These are phyloP conservation scores for Cantharis rustica DNA, from an alignment of 2,888 invertebrate species.

Conservation along the genomic window DNA sequence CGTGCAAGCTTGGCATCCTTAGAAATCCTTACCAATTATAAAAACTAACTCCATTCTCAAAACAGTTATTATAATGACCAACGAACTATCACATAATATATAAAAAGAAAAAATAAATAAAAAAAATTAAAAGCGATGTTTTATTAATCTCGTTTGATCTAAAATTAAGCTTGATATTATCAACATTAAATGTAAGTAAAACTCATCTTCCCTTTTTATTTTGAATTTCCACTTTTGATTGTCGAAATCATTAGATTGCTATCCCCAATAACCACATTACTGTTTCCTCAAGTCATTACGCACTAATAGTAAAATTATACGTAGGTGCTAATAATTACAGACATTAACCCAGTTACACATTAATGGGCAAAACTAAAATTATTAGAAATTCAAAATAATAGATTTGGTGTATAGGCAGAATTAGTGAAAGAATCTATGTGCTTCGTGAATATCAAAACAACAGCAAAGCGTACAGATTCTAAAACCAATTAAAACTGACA, in stretches of 20 bases:
- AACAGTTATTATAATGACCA: too few relatives aligned
- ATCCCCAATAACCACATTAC: not conserved
- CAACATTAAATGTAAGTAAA: not conserved
- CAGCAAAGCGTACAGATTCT: constrained; percentile 62
- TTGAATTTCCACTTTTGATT: not conserved
- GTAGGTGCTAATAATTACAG: not conserved
- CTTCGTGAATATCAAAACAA: constrained; percentile 57
- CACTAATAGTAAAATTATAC: not conserved
- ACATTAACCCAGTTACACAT: not conserved
- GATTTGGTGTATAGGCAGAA: constrained; percentile 7
- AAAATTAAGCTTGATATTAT: not conserved
- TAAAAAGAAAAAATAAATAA: too few relatives aligned
- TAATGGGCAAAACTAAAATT: not conserved
- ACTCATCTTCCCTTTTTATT: not conserved
- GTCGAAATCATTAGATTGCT: not conserved
- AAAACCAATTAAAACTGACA: constrained; percentile 51
- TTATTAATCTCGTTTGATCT: not conserved
- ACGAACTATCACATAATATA: too few relatives aligned
- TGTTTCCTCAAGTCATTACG: not conserved
- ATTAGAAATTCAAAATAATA: not conserved
- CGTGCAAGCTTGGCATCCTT: not conserved
- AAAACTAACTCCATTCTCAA: not conserved
- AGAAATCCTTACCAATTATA: not conserved
- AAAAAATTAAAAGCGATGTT: too few relatives aligned
- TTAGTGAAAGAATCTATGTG: constrained; percentile 58